Conservation (phyloP, 53 echinoderm and acorn worm species). For the Echinometra lucunter region DNA sequence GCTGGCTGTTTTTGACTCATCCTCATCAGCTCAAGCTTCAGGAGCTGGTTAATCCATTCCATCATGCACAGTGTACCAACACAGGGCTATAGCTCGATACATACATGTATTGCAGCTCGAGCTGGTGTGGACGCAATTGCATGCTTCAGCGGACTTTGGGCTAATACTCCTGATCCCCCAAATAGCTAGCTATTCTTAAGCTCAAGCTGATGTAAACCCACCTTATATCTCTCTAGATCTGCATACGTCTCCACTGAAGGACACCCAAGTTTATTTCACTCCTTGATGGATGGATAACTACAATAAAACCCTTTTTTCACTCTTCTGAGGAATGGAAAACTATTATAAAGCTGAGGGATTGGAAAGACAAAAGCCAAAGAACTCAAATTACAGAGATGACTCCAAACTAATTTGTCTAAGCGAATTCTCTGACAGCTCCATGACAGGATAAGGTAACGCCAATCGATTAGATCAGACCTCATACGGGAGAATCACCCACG, state of each 20-base stretch:
- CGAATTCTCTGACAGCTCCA: conserved; percentile 43
- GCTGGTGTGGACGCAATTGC: no score
- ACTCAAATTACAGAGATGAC: conserved; percentile 31
- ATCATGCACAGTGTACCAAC: no score
- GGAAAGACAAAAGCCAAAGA: not conserved
- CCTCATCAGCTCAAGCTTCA: no score
- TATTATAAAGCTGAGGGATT: not conserved
- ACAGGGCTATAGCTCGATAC: no score
- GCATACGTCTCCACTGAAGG: not conserved
- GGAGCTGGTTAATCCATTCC: no score
- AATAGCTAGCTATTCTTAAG: no score
- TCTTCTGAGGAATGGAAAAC: not conserved
- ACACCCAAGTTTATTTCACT: not conserved
- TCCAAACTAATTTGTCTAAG: conserved; percentile 64
- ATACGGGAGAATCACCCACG: conserved; percentile 33
- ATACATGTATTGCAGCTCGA: no score
- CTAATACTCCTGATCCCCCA: no score
- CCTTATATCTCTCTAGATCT: not conserved
- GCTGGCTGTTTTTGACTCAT: no score
- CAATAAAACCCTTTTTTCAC: no score
- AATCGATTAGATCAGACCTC: conserved; percentile 57
- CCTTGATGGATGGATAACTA: not conserved
- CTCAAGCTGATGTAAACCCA: no score
- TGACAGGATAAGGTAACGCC: conserved; percentile 53
- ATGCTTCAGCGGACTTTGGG: no score